phyloP scores from a whole-genome alignment of 2,888 invertebrate species.

The Dynastes hyllus region DNA sequence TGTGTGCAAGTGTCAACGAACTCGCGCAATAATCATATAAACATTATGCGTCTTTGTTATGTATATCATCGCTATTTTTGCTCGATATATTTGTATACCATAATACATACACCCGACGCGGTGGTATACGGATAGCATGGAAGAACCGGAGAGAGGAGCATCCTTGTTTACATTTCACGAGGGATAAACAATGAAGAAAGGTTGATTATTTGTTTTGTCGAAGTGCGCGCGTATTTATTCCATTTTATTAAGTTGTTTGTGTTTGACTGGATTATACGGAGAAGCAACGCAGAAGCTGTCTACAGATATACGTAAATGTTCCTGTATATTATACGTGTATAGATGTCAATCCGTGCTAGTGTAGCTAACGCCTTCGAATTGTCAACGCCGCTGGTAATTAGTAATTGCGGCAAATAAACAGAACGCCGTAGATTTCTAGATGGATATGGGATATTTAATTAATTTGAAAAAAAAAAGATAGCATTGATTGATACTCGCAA shows the following conservation, averaged over 20 bases:
- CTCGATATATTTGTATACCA: constrained; percentile 34
- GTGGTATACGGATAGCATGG: not conserved
- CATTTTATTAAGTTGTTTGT: constrained; percentile 40
- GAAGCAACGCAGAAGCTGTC: constrained; percentile 16
- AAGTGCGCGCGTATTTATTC: constrained; percentile 40
- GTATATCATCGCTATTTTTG: constrained; percentile 48
- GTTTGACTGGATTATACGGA: constrained; percentile 25
- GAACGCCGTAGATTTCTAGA: too few relatives aligned
- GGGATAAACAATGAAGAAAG: constrained; percentile 46
- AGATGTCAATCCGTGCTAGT: too few relatives aligned
- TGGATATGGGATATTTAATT: too few relatives aligned
- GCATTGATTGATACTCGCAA: too few relatives aligned
- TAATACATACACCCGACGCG: not conserved
- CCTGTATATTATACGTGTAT: too few relatives aligned
- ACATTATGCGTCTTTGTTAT: constrained; percentile 48
- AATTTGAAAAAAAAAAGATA: too few relatives aligned
- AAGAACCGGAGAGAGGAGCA: constrained; percentile 31
- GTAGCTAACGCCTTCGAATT: too few relatives aligned
- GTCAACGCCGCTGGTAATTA: too few relatives aligned
- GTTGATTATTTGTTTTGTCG: constrained; percentile 41
- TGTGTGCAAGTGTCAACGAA: constrained; percentile 42
- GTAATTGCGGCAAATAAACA: too few relatives aligned
- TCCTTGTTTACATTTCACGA: constrained; percentile 42
- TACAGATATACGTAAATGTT: constrained; percentile 3
- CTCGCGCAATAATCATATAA: constrained; percentile 44